Evolutionary conservation across 2,797 vertebrate genomes (phyloP), one percentile per base, ranked within the genome.

Genomic region (Phalloptychus januarius): DNA sequence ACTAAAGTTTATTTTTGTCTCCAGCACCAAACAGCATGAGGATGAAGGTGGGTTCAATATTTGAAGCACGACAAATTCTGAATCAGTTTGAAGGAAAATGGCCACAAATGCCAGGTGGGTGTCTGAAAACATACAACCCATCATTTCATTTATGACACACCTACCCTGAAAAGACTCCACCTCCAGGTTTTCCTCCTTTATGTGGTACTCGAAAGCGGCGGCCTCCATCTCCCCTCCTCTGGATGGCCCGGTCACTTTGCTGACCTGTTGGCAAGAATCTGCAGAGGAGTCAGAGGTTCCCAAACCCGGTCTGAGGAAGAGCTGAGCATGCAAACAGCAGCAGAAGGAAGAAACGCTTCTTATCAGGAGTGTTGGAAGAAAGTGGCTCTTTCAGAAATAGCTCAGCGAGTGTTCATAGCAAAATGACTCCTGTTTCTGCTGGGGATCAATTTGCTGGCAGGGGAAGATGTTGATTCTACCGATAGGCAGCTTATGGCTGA

Each of bases 171-270:
- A 91, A 42, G 36, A 45, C 7, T 86, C 79, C 0, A 48, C 1
- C 38, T 91, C 87, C 73, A 81, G 38, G 1, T 36, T 2, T 0
- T 87, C 82, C 54, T 91, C 80, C 11, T 87, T 87, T 79, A 79
- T 91, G 69, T 72, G 61, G 74, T 81, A 75, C 13, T 88, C 85
- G 75, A 90, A 90, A 16, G 77, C 6, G 8, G 74, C 72, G 1
- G 78, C 76, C 61, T 94, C 95, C 95, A 95, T 95, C 1, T 13
- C 72, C 74, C 71, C 78, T 74, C 58, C 79, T 79, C n/a, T 40
- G 50, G 50, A 42, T 5, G 77, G 78, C 69, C 65, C 28, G 15
- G 36, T 56, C 77, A 72, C 75, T 45, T 63, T 15, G 6, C 28
- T 58, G 58, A 42, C 28, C 73, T 44, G 77, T 72, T 45, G 70